Base-by-base conservation (phyloP, 2,113 vertebrate species). In the Pardalotus punctatus region DNA sequence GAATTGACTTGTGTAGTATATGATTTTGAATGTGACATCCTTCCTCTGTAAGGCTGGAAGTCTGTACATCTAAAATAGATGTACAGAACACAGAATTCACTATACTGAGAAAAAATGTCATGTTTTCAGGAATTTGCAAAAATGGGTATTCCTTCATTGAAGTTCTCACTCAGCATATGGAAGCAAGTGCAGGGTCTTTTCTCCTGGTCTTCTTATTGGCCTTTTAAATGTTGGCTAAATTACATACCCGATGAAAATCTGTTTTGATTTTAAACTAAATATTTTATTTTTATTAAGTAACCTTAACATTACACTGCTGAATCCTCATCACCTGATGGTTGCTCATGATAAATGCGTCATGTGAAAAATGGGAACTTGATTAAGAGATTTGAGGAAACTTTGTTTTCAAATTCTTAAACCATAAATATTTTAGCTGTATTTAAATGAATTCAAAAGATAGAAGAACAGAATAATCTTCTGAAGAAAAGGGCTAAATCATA, bases 61-160 rank as follows among this genome's bases (percentile, higher is more conserved):
- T 70, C 35, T 2, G 0, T 47, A 48, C 1, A 0, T 40, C 10
- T 62, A 28, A 92, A 81, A 77, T 24, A n/a, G n/a, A n/a, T n/a
- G n/a, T n/a, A n/a, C n/a, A n/a, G n/a, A n/a, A n/a, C n/a, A n/a
- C 16, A 42, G 22, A 56, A 25, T 14, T 72, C 6, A 29, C 56
- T 53, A 36, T 22, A 28, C 10, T 12, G 14, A 81, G 17, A 65
- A 88, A 50, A 6, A 20, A 13, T 33, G 6, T 25, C 12, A 65
- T 42, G 9, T 42, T 38, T 51, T 45, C 12, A 69, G 27, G 40
- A 93, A 54, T 19, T 61, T 35, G 7, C 5, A 70, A 57, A 89
- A 50, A 22, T 12, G 0, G 10, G 12, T 12, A 23, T 18, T 51
- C 60, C 11, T 45, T 38, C 29, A 47, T 6, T 77, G 31, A 76